Evolutionary conservation across 2,113 vertebrate species (phyloP), one percentile per base, ranked within the genome.

Genomic region (Corythoichthys haematopterus): DNA sequence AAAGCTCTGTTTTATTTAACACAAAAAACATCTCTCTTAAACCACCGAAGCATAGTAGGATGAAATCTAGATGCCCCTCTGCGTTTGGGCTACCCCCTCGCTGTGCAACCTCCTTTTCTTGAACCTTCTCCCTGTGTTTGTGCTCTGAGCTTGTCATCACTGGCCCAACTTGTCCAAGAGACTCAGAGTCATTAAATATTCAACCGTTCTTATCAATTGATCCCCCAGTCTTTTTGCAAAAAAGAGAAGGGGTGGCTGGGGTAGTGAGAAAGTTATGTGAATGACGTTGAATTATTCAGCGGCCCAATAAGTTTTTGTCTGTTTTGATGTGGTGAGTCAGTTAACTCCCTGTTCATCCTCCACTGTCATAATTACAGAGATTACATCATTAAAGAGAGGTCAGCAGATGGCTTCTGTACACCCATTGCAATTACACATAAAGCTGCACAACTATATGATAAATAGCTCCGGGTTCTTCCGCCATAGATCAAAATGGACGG

Each of bases 231-330:
- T 82, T 87, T 87, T 86, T 80, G 69, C 77, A 69, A 51, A 77
- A 68, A 63, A 63, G 47, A 37, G 37, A 65, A 33, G 20, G 15
- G 15, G 47, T n/a, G 14, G 2, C 8, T 6, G 15, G 14, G 48
- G 64, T 14, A 65, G 66, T 50, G 57, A 46, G 71, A 74, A 37
- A 20, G 74, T 46, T 47, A 40, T 47, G 63, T 55, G 81, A 86
- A 87, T 82, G 80, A 87, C 82, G 82, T 82, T 89, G 85, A 91
- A 92, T 92, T 81, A 91, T 92, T 88, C 84, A 89, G 70, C 65
- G 73, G 28, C n/a, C 87, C 86, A 85, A 84, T 85, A 81, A 77
- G 78, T 50, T 77, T 80, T 86, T 85, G 79, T 82, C 81, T 81
- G 84, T 89, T 87, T 84, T 85, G 79, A 85, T 85, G 72, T 61